phyloP scores from a whole-genome alignment of 1,140 invertebrate genomes.

The Hyles euphorbiae region DNA sequence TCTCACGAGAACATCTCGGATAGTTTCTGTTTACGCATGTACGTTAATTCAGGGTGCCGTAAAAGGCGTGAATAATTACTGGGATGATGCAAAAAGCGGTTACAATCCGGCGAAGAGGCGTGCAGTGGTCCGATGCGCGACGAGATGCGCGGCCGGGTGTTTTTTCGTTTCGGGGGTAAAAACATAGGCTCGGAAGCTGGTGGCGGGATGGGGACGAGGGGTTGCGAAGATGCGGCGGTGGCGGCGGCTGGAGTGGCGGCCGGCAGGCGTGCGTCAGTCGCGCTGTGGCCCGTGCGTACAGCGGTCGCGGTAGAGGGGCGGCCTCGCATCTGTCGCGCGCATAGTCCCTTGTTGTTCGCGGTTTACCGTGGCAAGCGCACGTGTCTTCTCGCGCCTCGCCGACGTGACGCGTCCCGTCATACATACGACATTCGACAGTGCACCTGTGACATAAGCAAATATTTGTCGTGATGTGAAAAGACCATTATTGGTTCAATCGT shows the following conservation, averaged over 20 bases:
- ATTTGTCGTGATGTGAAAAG: constrained; percentile 63
- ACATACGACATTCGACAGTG: constrained; percentile 16
- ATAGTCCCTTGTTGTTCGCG: constrained; percentile 56
- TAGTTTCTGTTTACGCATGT: constrained; percentile 44
- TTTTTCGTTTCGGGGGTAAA: constrained; percentile 35
- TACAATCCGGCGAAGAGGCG: constrained; percentile 34
- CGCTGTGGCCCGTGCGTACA: constrained; percentile 54
- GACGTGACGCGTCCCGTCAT: constrained; percentile 15
- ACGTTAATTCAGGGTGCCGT: constrained; percentile 55
- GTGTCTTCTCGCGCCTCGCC: constrained; percentile 41
- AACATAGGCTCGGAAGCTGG: constrained; percentile 23
- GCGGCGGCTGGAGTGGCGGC: constrained; percentile 21
- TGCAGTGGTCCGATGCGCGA: constrained; percentile 27
- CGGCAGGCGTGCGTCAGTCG: constrained; percentile 57
- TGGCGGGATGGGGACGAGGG: constrained; percentile 31
- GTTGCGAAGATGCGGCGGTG: constrained; percentile 47
- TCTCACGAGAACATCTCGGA: constrained; percentile 45
- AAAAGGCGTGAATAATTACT: constrained; percentile 67
- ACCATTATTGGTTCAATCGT: constrained; percentile 51
- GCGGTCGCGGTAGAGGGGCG: constrained; percentile 58
- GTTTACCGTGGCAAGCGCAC: constrained; percentile 57
- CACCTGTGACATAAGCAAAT: constrained; percentile 62
- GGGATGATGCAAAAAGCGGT: constrained; percentile 53
- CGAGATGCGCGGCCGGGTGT: constrained; percentile 13
- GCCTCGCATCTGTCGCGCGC: constrained; percentile 28